Evolutionary conservation across 2,113 vertebrate species (phyloP).

Genomic region (Meles meles): DNA sequence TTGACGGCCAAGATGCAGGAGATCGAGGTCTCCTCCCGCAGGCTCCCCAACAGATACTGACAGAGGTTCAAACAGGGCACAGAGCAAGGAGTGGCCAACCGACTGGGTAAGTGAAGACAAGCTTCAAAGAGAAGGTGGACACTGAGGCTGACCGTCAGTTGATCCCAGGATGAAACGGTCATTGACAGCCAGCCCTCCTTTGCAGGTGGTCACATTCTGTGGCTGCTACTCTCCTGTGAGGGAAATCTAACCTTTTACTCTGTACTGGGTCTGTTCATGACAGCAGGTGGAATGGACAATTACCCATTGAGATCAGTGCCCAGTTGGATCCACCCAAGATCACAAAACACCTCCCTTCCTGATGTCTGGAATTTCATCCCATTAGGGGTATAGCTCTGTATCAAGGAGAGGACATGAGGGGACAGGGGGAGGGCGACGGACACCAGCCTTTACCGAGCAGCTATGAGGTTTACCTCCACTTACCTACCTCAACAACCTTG

Average conservation of each 20-base stretch:
- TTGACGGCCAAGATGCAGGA: background rate
- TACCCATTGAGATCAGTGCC: background rate
- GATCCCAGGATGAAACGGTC: background rate
- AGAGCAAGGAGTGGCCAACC: background rate
- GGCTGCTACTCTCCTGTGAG: background rate
- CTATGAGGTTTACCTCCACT: background rate
- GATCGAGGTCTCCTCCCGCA: background rate
- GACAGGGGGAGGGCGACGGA: background rate
- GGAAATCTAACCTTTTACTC: background rate
- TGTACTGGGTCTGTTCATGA: background rate
- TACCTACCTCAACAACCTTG: background rate
- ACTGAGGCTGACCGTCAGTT: background rate
- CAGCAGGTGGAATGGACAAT: background rate
- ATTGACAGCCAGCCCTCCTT: background rate
- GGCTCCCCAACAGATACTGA: background rate
- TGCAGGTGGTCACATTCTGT: background rate
- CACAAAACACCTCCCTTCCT: accelerated
- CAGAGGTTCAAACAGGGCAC: background rate
- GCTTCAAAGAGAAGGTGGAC: background rate
- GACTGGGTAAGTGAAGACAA: background rate
- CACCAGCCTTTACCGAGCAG: background rate
- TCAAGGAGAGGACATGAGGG: background rate
- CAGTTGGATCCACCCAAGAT: no score
- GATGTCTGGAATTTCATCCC: background rate
- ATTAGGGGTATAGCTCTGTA: accelerated